These are phyloP conservation scores for Lasius fuliginosus DNA, from an alignment of 2,888 invertebrate species.

Conservation along the genomic window DNA sequence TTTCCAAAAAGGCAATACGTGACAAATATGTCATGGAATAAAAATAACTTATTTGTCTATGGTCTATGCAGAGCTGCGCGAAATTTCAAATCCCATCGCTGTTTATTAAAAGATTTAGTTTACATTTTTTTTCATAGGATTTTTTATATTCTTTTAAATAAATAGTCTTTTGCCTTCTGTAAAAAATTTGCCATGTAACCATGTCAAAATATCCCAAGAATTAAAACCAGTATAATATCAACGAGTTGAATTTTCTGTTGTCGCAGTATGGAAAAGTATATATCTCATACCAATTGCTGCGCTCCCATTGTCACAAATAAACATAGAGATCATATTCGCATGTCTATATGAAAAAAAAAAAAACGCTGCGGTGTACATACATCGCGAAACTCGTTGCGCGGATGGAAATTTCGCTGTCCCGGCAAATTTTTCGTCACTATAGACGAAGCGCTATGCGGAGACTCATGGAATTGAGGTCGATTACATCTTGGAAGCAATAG, in stretches of 20 bases:
- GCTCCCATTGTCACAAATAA: conserved; percentile 52
- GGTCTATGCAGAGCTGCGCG: conserved; percentile 2
- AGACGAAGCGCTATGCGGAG: background rate
- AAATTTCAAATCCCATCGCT: conserved; percentile 13
- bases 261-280: conserved; percentile 48
- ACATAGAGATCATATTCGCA: conserved; percentile 45
- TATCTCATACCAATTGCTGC: conserved; percentile 45
- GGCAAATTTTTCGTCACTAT: background rate
- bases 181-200: conserved; percentile 30
- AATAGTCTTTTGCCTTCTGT: conserved; percentile 22
- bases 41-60: conserved; percentile 31
- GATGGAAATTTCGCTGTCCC: conserved; percentile 25
- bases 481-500: background rate
- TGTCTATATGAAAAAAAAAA: conserved; percentile 30
- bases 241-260: conserved; percentile 42
- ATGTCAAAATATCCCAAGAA: conserved; percentile 40
- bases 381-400: conserved; percentile 30
- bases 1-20: conserved; percentile 7
- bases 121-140: background rate
- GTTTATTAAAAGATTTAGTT: conserved; percentile 44
- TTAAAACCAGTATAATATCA: conserved; percentile 45
- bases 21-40: background rate
- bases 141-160: conserved; percentile 37
- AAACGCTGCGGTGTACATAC: conserved; percentile 26
- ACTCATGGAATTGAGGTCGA: conserved; percentile 1